phyloP scores from a whole-genome alignment of 2,113 vertebrate species.

The Nansenia antarctica region DNA sequence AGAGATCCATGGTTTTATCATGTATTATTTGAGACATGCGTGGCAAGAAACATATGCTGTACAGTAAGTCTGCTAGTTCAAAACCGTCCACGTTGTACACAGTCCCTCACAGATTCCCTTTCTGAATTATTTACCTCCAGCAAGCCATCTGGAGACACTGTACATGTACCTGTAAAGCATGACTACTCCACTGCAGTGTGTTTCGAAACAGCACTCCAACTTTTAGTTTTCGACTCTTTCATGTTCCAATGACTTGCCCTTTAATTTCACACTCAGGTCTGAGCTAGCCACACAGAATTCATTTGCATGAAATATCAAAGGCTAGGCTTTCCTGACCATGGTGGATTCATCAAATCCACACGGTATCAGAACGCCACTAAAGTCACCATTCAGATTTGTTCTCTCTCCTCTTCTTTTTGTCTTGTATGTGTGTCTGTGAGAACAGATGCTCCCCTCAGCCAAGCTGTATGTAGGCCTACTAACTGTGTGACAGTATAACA shows the following conservation, averaged over 20 bases:
- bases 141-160: slow-evolving; percentile 50
- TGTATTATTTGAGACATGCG: slow-evolving; percentile 61
- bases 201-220: slow-evolving; percentile 52
- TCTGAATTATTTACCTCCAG: slow-evolving; percentile 68
- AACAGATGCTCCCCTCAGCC: neutral
- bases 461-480: neutral
- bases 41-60: slow-evolving; percentile 40
- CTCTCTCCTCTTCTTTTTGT: slow-evolving; percentile 9
- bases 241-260: slow-evolving; percentile 60
- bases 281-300: slow-evolving; percentile 34
- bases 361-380: slow-evolving; percentile 19
- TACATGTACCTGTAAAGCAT: slow-evolving; percentile 13
- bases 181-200: neutral
- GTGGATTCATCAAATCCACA: slow-evolving; percentile 50
- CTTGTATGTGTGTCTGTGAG: neutral
- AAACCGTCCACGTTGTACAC: slow-evolving; percentile 51
- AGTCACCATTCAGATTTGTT: neutral
- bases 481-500: neutral
- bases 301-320: slow-evolving; percentile 52
- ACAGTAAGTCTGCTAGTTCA: slow-evolving; percentile 48
- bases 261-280: slow-evolving; percentile 64
- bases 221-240: slow-evolving; percentile 49
- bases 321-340: slow-evolving; percentile 57
- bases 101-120: slow-evolving; percentile 24
- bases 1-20: slow-evolving; percentile 46